These are phyloP conservation scores for Alligator mississippiensis DNA, from an alignment of 2,113 vertebrate species.

Conservation along the genomic window DNA sequence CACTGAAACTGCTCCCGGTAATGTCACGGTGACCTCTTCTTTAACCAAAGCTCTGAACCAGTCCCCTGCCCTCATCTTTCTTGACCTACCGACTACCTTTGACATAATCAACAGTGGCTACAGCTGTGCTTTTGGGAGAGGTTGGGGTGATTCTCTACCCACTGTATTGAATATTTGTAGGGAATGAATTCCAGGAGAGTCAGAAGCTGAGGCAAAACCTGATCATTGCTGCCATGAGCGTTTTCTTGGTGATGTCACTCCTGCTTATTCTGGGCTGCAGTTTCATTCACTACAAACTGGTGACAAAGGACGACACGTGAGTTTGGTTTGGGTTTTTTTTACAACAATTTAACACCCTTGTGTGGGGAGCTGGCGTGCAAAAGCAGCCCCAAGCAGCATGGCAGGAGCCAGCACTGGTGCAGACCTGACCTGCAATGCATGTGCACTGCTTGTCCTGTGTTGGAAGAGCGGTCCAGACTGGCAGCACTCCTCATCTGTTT, in stretches of 20 bases:
- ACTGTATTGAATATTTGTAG: background rate
- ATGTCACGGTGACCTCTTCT: too few species aligned
- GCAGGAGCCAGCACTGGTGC: fast-evolving
- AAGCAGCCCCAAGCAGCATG: background rate
- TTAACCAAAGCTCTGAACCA: too few species aligned
- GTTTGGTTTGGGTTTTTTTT: background rate
- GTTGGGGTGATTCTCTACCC: background rate
- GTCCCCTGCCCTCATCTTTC: too few species aligned
- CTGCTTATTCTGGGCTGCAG: background rate
- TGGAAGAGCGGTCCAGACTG: fast-evolving
- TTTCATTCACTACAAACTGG: background rate
- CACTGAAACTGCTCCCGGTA: too few species aligned
- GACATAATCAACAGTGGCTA: too few species aligned
- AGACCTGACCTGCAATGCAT: background rate
- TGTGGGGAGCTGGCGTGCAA: fast-evolving
- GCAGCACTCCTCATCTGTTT: background rate
- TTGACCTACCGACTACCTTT: too few species aligned
- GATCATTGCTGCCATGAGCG: fast-evolving
- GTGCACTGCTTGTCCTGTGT: fast-evolving
- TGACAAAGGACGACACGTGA: fast-evolving
- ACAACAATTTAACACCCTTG: fast-evolving
- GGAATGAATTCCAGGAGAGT: background rate
- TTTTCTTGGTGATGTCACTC: fast-evolving
- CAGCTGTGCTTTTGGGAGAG: background rate
- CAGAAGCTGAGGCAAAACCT: background rate